Evolutionary conservation across 2,888 invertebrate genomes (phyloP).

Genomic region (Xestia rhomboidea): DNA sequence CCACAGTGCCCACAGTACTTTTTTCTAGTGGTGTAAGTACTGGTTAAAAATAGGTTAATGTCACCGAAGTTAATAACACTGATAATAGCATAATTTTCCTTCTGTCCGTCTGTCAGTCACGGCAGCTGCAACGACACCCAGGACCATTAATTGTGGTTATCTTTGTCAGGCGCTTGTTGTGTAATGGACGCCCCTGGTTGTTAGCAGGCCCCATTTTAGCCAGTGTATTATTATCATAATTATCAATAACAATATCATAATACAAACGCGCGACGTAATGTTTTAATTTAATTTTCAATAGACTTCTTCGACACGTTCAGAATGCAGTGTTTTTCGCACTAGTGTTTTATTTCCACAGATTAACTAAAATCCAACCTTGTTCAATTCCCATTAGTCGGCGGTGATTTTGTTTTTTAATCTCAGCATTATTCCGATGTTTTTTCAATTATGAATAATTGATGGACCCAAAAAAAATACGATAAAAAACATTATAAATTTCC

Average conservation of each 20-base stretch:
- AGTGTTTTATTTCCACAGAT: not conserved
- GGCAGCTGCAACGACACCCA: conserved; percentile 22
- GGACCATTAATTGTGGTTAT: conserved; percentile 47
- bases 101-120: conserved; percentile 14
- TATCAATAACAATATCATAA: not conserved
- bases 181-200: conserved; percentile 4
- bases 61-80: not conserved
- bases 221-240: not conserved
- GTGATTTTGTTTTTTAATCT: not conserved
- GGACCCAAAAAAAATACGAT: not conserved
- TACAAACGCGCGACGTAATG: not conserved
- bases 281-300: not conserved
- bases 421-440: not conserved
- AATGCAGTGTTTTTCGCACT: not conserved
- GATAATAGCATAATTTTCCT: conserved; percentile 24
- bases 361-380: not conserved
- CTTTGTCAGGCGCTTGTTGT: conserved; percentile 19
- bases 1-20: not conserved
- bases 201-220: conserved; percentile 12
- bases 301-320: not conserved
- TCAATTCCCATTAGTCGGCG: not conserved
- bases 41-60: not conserved
- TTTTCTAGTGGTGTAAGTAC: not conserved
- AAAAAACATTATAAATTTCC: not conserved
- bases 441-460: not conserved